Percentiles rank a stretch among this genome's conserved stretches.
Evolutionary conservation across 2,797 vertebrate species (phyloP).

Genomic region (Platyrinchus mystaceus): DNA sequence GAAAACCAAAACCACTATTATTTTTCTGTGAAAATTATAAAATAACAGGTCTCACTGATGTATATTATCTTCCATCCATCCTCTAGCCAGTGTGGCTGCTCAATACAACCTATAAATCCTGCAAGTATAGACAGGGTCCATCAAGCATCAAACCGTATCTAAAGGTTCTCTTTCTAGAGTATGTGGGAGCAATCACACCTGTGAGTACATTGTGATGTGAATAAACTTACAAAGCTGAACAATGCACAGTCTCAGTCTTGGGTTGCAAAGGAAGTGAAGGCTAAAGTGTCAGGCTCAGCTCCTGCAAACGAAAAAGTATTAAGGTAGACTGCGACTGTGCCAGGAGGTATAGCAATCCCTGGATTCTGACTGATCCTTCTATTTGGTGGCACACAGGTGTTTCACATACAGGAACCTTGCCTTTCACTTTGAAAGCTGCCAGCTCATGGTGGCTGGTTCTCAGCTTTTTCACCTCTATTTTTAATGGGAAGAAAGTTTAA

Average conservation of each 20-base stretch:
- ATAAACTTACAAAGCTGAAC: not conserved
- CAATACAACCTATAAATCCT: not conserved
- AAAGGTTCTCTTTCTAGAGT: not conserved
- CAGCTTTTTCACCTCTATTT: not conserved
- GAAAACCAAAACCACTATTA: fast-evolving
- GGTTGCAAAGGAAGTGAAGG: not conserved
- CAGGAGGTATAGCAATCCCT: not conserved
- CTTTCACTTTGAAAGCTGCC: not conserved
- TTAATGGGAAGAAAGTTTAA: not conserved
- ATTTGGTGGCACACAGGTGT: not conserved
- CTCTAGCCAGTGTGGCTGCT: not conserved
- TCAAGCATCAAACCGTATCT: not conserved
- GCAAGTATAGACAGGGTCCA: not conserved
- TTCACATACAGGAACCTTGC: not conserved
- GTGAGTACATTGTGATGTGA: not conserved
- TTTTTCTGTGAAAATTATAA: not conserved
- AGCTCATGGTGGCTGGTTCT: not conserved
- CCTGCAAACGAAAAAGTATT: not conserved
- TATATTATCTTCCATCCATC: not conserved
- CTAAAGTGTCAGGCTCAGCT: not conserved
- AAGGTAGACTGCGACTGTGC: not conserved
- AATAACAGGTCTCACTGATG: not conserved
- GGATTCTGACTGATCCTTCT: not conserved
- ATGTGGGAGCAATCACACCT: fast-evolving
- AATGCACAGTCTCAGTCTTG: not conserved